Base-by-base conservation (phyloP, 2,113 vertebrate species). In the Cyanoderma ruficeps region DNA sequence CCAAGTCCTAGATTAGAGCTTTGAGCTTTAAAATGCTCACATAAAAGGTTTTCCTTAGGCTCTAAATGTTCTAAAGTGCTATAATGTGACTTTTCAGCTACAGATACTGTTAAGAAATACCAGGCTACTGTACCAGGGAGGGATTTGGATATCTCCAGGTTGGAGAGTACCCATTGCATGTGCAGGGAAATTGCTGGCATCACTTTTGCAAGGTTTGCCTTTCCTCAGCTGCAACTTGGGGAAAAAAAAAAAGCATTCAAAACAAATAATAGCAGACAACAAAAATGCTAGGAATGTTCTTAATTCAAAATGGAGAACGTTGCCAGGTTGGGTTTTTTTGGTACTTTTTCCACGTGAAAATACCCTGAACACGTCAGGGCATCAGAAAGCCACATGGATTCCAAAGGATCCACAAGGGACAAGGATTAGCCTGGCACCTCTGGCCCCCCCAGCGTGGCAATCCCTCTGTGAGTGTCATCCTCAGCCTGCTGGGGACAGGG, bases 1-100 rank as follows among this genome's bases (percentile, higher is more conserved):
- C 96, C 96, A 97, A 96, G 97, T 93, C 97, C 70, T 93, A 96
- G 97, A 97, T 98, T 97, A 98, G 97, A 96, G 96, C 95, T 97
- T 95, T 93, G 93, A 97, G 97, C 95, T 98, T 97, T 94, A 96
- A 97, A 98, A 97, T 96, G 97, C 93, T 96, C 91, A 74, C 89
- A 94, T 96, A 96, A 93, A 97, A 97, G 94, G 52, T 93, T 97
- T 92, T 93, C 79, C 83, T 83, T 94, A 90, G 89, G 65, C 79
- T 95, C 68, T 95, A 94, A 92, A 93, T 93, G 90, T 97, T 97
- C 89, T 68, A 49, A 97, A 97, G 89, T 86, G 90, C 93, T 97
- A 12, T 96, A 95, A 96, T 95, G 93, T 95, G 92, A 90, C 83
- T 97, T 96, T 77, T 96, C 87, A 85, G 68, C 87, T 92, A 42